These are phyloP conservation scores for Blera fallax DNA, from an alignment of 2,888 invertebrate genomes.

Conservation along the genomic window DNA sequence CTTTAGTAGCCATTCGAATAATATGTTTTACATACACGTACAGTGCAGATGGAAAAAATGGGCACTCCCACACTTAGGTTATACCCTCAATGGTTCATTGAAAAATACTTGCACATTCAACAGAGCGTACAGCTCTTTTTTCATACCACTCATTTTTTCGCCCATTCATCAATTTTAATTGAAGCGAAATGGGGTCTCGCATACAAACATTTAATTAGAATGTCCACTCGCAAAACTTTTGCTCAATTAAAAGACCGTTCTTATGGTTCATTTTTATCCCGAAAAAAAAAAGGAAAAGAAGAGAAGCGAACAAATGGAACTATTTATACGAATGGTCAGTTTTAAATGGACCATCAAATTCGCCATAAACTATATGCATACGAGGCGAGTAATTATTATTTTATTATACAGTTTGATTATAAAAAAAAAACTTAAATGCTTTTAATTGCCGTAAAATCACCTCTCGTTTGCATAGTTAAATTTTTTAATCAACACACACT, in stretches of 20 bases:
- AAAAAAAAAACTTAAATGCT: slow-evolving; percentile 20
- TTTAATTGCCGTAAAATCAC: slow-evolving; percentile 49
- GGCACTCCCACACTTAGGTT: slow-evolving; percentile 28
- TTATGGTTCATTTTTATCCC: slow-evolving; percentile 23
- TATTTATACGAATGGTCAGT: slow-evolving; percentile 58
- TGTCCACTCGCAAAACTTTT: slow-evolving; percentile 68
- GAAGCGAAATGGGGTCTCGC: slow-evolving; percentile 65
- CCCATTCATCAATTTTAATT: slow-evolving; percentile 70
- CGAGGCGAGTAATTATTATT: slow-evolving; percentile 64
- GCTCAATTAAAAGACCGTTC: slow-evolving; percentile 53
- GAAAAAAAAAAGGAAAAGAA: slow-evolving; percentile 13
- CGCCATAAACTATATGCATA: slow-evolving; percentile 41
- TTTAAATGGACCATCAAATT: slow-evolving; percentile 64
- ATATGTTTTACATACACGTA: not conserved
- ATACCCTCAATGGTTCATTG: slow-evolving; percentile 50
- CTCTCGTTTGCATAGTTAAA: slow-evolving; percentile 32
- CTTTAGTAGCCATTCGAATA: slow-evolving; percentile 9
- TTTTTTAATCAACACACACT: not conserved
- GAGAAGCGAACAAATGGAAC: slow-evolving; percentile 28
- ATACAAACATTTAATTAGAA: slow-evolving; percentile 72
- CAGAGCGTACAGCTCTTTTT: not conserved
- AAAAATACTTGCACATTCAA: slow-evolving; percentile 31
- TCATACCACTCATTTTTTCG: slow-evolving; percentile 35
- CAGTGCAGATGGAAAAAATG: not conserved
- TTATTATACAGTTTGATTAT: slow-evolving; percentile 41